phyloP scores from a whole-genome alignment of 2,888 invertebrate species.

The Noctua comes region DNA sequence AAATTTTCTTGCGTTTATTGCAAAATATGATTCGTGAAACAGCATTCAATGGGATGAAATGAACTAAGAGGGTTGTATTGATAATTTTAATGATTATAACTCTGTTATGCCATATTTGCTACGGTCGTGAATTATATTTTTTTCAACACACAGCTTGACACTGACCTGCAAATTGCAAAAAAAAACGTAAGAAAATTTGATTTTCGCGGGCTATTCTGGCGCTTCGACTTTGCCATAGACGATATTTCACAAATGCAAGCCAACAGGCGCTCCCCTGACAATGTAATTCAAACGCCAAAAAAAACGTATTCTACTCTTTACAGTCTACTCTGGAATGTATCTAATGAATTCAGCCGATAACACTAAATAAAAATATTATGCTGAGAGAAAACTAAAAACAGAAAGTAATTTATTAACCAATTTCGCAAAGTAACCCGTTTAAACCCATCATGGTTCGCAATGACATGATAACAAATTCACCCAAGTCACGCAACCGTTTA shows the following conservation, averaged over 20 bases:
- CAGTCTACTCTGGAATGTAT: neutral
- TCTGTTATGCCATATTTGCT: no score
- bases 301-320: neutral
- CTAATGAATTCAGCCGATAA: neutral
- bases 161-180: no score
- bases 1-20: no score
- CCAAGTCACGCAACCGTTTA: neutral
- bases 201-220: no score
- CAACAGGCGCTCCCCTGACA: neutral
- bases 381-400: neutral
- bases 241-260: neutral
- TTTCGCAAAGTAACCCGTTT: slow-evolving; percentile 1
- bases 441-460: slow-evolving; percentile 1
- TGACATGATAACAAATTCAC: neutral
- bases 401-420: neutral
- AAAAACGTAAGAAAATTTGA: no score
- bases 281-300: no score
- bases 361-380: neutral
- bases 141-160: no score
- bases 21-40: no score
- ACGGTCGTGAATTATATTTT: no score
- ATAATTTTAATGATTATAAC: no score
- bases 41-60: no score
- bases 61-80: no score
- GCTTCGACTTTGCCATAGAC: neutral